phyloP scores from a whole-genome alignment of 2,888 invertebrate species.

The Callinectes sapidus region DNA sequence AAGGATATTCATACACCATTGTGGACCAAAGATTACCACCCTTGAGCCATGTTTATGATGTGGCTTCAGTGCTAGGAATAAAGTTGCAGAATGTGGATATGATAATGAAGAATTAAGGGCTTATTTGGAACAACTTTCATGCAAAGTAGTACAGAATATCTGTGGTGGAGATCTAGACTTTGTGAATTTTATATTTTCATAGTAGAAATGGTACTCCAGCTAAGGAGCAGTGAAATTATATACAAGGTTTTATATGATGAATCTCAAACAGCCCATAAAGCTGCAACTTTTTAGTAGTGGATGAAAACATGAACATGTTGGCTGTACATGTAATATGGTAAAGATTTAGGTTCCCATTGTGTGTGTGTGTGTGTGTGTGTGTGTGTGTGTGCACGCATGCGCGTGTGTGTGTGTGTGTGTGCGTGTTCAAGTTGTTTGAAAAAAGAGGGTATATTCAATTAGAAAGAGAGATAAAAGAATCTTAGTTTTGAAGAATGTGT shows the following conservation, averaged over 20 bases:
- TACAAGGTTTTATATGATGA: slow-evolving; percentile 24
- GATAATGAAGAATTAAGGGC: neutral
- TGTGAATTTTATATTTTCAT: slow-evolving; percentile 22
- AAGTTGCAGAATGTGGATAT: slow-evolving; percentile 11
- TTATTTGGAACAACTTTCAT: slow-evolving; percentile 11
- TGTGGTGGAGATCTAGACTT: neutral
- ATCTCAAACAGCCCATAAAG: neutral
- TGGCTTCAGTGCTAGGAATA: neutral
- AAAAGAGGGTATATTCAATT: neutral
- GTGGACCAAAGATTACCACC: slow-evolving; percentile 34
- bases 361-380: slow-evolving; percentile 20
- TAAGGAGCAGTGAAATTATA: slow-evolving; percentile 13
- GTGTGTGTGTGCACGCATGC: neutral
- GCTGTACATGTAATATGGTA: neutral
- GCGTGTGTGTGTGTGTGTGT: neutral
- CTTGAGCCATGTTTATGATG: slow-evolving; percentile 5
- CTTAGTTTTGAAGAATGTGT: neutral
- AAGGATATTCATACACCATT: slow-evolving; percentile 14
- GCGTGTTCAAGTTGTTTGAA: neutral
- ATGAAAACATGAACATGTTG: slow-evolving; percentile 5
- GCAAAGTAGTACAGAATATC: neutral
- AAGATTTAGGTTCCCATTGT: neutral
- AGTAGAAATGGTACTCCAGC: neutral
- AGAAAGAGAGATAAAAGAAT: neutral
- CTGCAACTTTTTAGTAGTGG: neutral